These are phyloP conservation scores for Catocala fraxini DNA, from an alignment of 2,888 invertebrate species.

Conservation along the genomic window DNA sequence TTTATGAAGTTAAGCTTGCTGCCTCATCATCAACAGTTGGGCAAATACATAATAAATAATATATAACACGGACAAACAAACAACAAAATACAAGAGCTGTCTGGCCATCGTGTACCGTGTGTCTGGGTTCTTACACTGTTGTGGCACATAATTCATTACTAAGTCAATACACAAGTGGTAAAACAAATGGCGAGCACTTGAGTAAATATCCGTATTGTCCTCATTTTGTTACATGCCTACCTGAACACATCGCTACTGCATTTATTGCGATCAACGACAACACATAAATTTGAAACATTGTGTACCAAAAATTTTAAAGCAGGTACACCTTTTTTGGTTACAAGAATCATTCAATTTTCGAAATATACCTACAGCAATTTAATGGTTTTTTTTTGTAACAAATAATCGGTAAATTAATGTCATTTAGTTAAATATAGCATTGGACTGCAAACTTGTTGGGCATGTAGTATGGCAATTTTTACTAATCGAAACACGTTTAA, in stretches of 20 bases:
- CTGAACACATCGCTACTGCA: conserved; percentile 33
- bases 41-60: too few species aligned
- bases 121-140: conserved; percentile 35
- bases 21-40: too few species aligned
- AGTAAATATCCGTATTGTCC: conserved; percentile 73
- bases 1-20: too few species aligned
- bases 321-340: background rate
- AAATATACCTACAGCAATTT: background rate
- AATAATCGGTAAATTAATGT: conserved; percentile 35
- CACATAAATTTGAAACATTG: too few species aligned
- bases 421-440: conserved; percentile 32
- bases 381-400: background rate
- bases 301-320: too few species aligned
- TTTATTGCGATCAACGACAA: conserved; percentile 15
- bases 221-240: conserved; percentile 52
- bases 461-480: conserved; percentile 4
- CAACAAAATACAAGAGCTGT: too few species aligned
- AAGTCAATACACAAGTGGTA: conserved; percentile 61
- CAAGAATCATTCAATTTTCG: background rate
- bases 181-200: conserved; percentile 67
- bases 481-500: too few species aligned
- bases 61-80: too few species aligned
- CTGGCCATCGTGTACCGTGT: conserved; percentile 15
- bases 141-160: conserved; percentile 59
- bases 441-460: conserved; percentile 17